Evolutionary conservation across 1,140 invertebrate species (phyloP).

Genomic region (Daktulosphaira vitifoliae): DNA sequence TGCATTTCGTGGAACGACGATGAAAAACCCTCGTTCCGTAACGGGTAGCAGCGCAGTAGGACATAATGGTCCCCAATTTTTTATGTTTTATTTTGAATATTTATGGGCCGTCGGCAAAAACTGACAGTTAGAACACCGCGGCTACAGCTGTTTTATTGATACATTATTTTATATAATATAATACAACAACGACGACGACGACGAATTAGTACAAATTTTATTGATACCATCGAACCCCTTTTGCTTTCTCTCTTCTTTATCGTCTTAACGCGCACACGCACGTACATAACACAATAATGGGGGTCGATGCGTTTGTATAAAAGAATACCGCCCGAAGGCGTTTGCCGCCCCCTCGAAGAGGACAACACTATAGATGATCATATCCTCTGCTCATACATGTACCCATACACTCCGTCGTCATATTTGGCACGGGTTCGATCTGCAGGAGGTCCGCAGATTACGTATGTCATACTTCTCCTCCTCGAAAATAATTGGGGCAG

Average conservation of each 20-base stretch:
- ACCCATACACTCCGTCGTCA: not conserved
- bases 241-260: not conserved
- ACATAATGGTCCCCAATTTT: not conserved
- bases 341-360: not conserved
- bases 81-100: constrained; percentile 4
- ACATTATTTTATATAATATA: not conserved
- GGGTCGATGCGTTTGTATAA: not conserved
- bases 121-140: constrained; percentile 7
- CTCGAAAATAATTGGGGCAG: too few species aligned
- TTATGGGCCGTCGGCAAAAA: not conserved
- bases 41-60: not conserved
- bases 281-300: constrained; percentile 1
- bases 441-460: too few species aligned
- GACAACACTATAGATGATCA: too few species aligned
- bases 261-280: not conserved
- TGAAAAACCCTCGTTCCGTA: not conserved
- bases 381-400: not conserved
- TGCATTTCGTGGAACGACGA: constrained; percentile 2
- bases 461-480: too few species aligned
- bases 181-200: not conserved
- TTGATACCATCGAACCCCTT: constrained; percentile 24
- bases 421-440: too few species aligned
- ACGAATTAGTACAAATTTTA: constrained; percentile 29
- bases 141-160: constrained; percentile 9
- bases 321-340: constrained; percentile 2